Percentiles rank a stretch among this genome's conserved stretches.
Conservation (phyloP, 2,888 invertebrate species). For the Pseudococcus jackbeardsleyi region DNA sequence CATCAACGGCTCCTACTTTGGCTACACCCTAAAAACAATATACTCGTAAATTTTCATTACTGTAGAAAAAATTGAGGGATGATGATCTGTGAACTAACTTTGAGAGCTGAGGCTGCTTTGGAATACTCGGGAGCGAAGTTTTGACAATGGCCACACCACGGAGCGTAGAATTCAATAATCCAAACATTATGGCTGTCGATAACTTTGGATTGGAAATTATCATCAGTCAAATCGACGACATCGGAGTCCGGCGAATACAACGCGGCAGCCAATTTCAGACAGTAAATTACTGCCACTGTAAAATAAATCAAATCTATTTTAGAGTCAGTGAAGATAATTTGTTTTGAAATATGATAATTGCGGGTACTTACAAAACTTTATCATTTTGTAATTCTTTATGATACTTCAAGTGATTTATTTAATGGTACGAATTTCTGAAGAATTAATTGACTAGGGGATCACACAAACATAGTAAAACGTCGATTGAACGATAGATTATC, state of each 20-base stretch:
- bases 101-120: constrained; percentile 92
- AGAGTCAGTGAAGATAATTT: too few species aligned
- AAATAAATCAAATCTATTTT: background rate
- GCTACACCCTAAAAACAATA: constrained; percentile 79
- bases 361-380: background rate
- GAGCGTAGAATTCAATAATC: constrained; percentile 97
- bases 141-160: constrained; percentile 96
- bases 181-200: constrained; percentile 87
- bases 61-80: too few species aligned
- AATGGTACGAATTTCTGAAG: background rate
- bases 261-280: constrained; percentile 17
- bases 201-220: constrained; percentile 89
- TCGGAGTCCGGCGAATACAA: constrained; percentile 76
- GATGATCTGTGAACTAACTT: constrained; percentile 73
- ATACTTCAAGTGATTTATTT: background rate
- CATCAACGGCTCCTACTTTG: constrained; percentile 95
- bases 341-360: too few species aligned
- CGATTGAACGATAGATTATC: background rate
- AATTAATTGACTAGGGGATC: background rate
- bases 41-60: background rate
- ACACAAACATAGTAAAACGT: background rate
- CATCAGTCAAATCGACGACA: constrained; percentile 87
- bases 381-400: background rate
- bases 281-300: constrained; percentile 36
- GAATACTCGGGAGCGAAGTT: constrained; percentile 92